phyloP scores from a whole-genome alignment of 2,888 invertebrate genomes.

The Dugesia japonica region DNA sequence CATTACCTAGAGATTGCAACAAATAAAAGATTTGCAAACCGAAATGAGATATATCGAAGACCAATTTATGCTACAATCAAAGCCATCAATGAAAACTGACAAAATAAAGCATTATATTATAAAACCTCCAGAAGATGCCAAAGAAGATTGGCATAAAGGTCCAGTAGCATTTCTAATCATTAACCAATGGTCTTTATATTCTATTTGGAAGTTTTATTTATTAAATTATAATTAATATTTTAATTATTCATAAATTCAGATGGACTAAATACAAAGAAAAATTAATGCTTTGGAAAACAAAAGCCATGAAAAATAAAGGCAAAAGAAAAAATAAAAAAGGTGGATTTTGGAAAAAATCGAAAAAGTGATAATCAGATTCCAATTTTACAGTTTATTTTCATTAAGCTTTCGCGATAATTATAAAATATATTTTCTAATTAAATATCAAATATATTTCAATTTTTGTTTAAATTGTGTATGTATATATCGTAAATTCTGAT shows the following conservation, averaged over 20 bases:
- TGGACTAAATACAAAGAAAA: conserved; percentile 8
- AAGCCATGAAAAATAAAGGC: not conserved
- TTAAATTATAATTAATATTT: not conserved
- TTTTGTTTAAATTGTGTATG: too few relatives aligned
- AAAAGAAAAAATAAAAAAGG: not conserved
- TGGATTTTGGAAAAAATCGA: not conserved
- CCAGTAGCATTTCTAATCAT: not conserved
- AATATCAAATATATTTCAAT: too few relatives aligned
- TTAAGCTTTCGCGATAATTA: too few relatives aligned
- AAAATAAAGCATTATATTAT: not conserved
- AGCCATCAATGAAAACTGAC: not conserved
- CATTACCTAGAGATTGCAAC: not conserved
- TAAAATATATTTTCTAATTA: too few relatives aligned
- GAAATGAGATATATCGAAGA: conserved; percentile 14
- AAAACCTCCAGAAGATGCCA: not conserved
- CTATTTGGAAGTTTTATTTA: not conserved
- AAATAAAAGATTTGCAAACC: conserved; percentile 1
- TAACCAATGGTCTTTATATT: conserved; percentile 1
- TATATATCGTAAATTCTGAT: too few relatives aligned
- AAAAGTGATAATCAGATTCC: not conserved
- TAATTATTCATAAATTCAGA: not conserved
- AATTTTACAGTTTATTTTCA: not conserved
- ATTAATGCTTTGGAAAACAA: not conserved
- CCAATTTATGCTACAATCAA: not conserved
- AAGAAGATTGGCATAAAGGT: not conserved